phyloP scores from a whole-genome alignment of 2,113 vertebrate genomes.

The Ammospiza caudacuta region DNA sequence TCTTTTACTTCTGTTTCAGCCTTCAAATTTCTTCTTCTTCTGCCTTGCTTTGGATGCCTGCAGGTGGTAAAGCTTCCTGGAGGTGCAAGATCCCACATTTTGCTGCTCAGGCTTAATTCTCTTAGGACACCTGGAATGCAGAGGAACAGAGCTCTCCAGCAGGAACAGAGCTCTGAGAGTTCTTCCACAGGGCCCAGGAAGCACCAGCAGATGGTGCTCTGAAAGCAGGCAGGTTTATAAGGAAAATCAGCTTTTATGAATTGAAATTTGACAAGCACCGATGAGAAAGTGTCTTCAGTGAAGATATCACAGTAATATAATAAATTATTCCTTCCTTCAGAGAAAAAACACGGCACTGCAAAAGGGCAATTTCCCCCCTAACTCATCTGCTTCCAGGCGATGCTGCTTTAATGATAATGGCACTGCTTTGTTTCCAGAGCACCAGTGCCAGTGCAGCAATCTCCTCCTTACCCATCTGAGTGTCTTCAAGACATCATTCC shows the following conservation, averaged over 20 bases:
- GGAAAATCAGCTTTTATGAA: background rate
- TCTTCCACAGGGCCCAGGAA: background rate
- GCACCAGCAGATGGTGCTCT: conserved; percentile 21
- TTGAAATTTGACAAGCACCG: background rate
- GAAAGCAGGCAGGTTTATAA: background rate
- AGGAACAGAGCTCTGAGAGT: background rate
- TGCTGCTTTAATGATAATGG: background rate
- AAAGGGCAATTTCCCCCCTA: background rate
- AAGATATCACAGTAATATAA: background rate
- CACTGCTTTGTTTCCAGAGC: background rate
- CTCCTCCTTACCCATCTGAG: background rate
- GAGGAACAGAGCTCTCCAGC: background rate
- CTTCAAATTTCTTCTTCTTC: no score
- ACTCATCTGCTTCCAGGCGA: background rate
- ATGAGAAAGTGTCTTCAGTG: background rate
- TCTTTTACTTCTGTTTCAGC: background rate
- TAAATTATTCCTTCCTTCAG: background rate
- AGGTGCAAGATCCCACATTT: no score
- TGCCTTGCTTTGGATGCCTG: no score
- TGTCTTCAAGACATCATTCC: background rate
- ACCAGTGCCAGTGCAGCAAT: background rate
- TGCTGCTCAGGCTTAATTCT: no score
- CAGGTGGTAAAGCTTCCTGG: no score
- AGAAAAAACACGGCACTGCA: background rate
- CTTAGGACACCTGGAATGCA: background rate